These are phyloP conservation scores for Eupithecia vulgata DNA, from an alignment of 2,888 invertebrate genomes.

Conservation along the genomic window DNA sequence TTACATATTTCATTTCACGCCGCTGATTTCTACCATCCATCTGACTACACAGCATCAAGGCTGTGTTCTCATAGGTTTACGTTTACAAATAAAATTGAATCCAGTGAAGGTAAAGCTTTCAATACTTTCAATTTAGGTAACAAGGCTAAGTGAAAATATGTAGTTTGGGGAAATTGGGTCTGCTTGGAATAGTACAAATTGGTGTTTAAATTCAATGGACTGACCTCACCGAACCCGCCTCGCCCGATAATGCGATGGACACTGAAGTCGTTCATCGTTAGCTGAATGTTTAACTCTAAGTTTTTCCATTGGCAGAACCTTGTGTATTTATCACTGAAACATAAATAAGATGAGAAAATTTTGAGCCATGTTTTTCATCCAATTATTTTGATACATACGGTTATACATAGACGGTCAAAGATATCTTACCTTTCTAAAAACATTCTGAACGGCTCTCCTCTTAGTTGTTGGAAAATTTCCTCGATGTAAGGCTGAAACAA, in stretches of 20 bases:
- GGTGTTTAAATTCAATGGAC: slow-evolving; percentile 40
- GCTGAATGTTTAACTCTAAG: slow-evolving; percentile 99
- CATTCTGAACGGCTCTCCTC: slow-evolving; percentile 98
- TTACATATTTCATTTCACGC: slow-evolving; percentile 45
- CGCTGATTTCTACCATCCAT: slow-evolving; percentile 33
- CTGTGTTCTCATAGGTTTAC: neutral
- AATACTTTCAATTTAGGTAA: slow-evolving; percentile 22
- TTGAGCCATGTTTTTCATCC: neutral
- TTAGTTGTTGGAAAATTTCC: slow-evolving; percentile 98
- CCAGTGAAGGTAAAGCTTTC: neutral
- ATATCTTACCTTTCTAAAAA: slow-evolving; percentile 98
- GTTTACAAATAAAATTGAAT: slow-evolving; percentile 22
- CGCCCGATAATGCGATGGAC: slow-evolving; percentile 99
- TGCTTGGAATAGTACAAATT: slow-evolving; percentile 30
- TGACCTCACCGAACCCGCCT: slow-evolving; percentile 97
- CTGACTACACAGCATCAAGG: slow-evolving; percentile 27
- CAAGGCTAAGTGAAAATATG: slow-evolving; percentile 21
- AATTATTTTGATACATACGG: no score
- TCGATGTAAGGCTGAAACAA: slow-evolving; percentile 98
- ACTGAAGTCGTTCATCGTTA: slow-evolving; percentile 99
- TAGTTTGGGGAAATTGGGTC: slow-evolving; percentile 17
- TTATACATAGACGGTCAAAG: no score
- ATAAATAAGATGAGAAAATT: slow-evolving; percentile 47
- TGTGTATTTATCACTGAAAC: slow-evolving; percentile 98
- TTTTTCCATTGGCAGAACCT: slow-evolving; percentile 99